Conservation (phyloP, 2,113 vertebrate genomes). For the Pituophis catenifer region DNA sequence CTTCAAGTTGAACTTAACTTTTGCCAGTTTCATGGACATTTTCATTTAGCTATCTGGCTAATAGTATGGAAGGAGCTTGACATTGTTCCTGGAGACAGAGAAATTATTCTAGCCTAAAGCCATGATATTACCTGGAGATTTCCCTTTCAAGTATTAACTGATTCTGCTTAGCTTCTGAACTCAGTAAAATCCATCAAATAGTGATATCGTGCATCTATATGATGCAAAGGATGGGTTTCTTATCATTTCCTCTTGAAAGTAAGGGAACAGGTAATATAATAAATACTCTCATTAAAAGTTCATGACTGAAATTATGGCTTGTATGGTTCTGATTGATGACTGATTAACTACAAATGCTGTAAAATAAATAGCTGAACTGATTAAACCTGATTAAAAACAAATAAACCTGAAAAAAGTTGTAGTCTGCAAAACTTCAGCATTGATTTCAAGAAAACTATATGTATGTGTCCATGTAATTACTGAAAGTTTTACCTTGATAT, state of each 20-base stretch:
- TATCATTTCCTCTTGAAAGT: background rate
- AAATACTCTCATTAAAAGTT: background rate
- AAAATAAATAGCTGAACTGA: background rate
- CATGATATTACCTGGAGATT: background rate
- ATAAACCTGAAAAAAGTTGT: background rate
- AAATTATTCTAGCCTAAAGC: background rate
- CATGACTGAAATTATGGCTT: background rate
- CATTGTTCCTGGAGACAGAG: background rate
- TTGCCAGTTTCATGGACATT: background rate
- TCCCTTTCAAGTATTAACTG: background rate
- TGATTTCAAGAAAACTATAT: background rate
- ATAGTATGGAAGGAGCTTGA: background rate
- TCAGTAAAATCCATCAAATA: background rate
- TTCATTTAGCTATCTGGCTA: background rate
- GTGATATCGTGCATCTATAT: background rate
- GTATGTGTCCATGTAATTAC: background rate
- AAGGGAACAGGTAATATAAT: background rate
- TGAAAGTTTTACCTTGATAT: background rate
- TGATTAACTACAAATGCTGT: background rate
- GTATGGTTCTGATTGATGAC: background rate
- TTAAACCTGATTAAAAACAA: background rate
- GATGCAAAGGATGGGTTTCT: background rate
- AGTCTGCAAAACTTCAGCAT: background rate
- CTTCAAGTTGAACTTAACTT: background rate
- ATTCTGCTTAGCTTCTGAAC: background rate